These are phyloP conservation scores for Crossoptilon crossoptilon DNA, from an alignment of 2,797 vertebrate genomes.

Conservation along the genomic window DNA sequence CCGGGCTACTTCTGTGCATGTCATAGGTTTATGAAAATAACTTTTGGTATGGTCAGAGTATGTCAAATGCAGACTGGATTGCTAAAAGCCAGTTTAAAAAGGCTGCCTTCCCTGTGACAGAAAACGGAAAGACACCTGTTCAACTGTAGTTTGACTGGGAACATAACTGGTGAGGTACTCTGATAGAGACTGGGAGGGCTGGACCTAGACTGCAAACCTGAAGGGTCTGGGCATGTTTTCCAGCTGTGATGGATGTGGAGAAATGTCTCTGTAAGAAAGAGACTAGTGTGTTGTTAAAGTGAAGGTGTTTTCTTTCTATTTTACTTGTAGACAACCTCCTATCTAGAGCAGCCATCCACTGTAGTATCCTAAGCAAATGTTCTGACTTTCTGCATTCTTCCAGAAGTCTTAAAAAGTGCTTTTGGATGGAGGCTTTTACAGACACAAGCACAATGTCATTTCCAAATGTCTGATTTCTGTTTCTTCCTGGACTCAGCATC, in stretches of 20 bases:
- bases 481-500: background rate
- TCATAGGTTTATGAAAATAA: background rate
- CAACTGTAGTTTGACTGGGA: background rate
- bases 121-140: background rate
- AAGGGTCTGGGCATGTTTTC: background rate
- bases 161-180: background rate
- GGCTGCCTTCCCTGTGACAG: background rate
- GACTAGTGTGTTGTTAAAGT: background rate
- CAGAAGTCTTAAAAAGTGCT: background rate
- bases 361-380: background rate
- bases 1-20: background rate
- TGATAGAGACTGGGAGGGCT: background rate
- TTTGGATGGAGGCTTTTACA: background rate
- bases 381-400: background rate
- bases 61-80: background rate
- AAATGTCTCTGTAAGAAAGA: background rate
- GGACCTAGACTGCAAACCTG: background rate
- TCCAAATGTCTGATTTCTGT: background rate
- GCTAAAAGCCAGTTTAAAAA: background rate
- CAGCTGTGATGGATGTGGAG: background rate
- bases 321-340: background rate
- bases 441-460: background rate
- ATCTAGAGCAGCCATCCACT: background rate
- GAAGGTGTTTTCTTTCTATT: background rate
- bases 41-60: background rate